phyloP scores from a whole-genome alignment of 2,113 vertebrate genomes.

The Clupea harengus region DNA sequence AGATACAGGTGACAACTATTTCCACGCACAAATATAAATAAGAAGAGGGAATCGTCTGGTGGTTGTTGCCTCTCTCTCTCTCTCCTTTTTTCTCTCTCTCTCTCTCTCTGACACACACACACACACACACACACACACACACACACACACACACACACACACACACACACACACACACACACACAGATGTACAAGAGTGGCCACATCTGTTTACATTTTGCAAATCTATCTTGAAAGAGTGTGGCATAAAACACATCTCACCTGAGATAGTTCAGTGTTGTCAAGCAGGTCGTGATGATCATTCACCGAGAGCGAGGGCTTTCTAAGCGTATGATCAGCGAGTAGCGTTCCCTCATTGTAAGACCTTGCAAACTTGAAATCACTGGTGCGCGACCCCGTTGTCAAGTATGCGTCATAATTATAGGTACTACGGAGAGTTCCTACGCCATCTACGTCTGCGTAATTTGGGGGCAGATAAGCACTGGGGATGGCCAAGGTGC shows the following conservation, averaged over 20 bases:
- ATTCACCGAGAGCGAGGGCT: background rate
- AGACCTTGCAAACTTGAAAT: constrained; percentile 32
- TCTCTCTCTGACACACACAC: background rate
- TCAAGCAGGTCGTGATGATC: background rate
- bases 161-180: constrained; percentile 21
- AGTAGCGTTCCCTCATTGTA: constrained; percentile 36
- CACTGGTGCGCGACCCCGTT: constrained; percentile 35
- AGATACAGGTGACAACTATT: too few species aligned
- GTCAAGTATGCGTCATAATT: constrained; percentile 41
- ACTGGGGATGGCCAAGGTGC: constrained; percentile 23
- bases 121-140: too few species aligned
- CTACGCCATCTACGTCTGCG: background rate
- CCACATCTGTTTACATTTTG: background rate
- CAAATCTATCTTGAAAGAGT: background rate
- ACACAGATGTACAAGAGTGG: background rate
- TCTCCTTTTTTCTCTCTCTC: constrained; percentile 27
- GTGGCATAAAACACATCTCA: background rate
- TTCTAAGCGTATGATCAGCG: background rate
- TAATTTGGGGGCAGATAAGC: constrained; percentile 35
- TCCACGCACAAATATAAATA: too few species aligned
- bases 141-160: too few species aligned
- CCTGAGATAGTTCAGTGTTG: background rate
- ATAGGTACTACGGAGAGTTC: constrained; percentile 24
- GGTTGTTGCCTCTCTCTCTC: background rate
- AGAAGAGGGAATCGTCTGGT: too few species aligned